Evolutionary conservation across 1,140 invertebrate genomes (phyloP), one percentile per base, ranked within the genome.

Genomic region (Drosophila pruinosa): DNA sequence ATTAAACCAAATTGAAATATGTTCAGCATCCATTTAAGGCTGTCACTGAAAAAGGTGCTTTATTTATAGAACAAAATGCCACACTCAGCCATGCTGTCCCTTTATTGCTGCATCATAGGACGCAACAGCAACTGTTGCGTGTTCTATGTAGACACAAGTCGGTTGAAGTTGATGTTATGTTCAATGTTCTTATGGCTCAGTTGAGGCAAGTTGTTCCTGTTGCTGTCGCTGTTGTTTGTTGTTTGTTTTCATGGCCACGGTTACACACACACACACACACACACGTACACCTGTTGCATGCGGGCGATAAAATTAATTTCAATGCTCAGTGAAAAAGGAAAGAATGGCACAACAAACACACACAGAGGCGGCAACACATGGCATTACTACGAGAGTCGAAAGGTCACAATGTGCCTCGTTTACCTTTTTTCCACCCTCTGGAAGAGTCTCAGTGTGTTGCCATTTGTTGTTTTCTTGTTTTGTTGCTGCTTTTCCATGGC

Each of bases 271-370:
- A 24, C 15, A 52, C 48, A 52, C 38, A 15, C 12, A 28, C 31
- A 45, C 14, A 53, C 48, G 14, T 74, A 64, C 81, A 85, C 81
- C 81, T 85, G 81, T 86, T 86, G 81, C 70, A 69, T 53, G 63
- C 63, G 34, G 56, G 45, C 71, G 64, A 69, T 81, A 65, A 88
- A 81, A 86, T 86, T 81, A 81, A 88, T 85, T 85, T 76, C 72
- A 69, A 71, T 65, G 69, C 54, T 48, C 56, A 38, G 48, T 12
- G 58, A 31, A 14, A 58, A 31, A 26, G 41, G 48, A 41, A 41
- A 21, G 6, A 41, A 17, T 17, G 38, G 22, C 41, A 26, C 28
- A 12, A 48, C 52, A 59, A 24, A 38, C 36, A 34, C 26, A 12
- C 4, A 34, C n/a, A 62, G 41, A 48, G 41, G 24, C n/a, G 39